Evolutionary conservation across 1,140 invertebrate genomes (phyloP).

Genomic region (Diorhabda sublineata): DNA sequence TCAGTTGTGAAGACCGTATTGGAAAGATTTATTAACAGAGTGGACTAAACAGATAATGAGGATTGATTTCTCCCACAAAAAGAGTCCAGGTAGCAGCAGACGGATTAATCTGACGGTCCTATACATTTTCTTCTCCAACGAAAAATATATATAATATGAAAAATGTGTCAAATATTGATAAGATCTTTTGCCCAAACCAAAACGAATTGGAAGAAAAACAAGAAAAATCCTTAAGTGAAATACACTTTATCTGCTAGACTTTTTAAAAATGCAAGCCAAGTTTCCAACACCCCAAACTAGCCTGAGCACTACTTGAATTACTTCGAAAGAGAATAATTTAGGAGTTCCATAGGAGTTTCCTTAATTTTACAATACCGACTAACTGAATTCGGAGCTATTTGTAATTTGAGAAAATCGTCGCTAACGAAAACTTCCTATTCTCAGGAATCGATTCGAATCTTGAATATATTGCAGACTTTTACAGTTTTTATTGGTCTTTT

Average conservation of each 20-base stretch:
- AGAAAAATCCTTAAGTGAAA: background rate
- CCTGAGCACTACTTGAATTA: background rate
- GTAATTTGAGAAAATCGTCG: background rate
- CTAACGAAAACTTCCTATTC: background rate
- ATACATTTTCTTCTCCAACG: too few relatives aligned
- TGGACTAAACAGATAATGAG: too few relatives aligned
- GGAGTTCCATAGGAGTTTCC: conserved; percentile 1
- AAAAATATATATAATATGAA: too few relatives aligned
- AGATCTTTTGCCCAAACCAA: too few relatives aligned
- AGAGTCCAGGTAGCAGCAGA: too few relatives aligned
- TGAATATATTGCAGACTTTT: conserved; percentile 1
- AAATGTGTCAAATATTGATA: too few relatives aligned
- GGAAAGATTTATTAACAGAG: too few relatives aligned
- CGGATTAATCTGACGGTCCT: too few relatives aligned
- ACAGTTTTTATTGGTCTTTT: background rate
- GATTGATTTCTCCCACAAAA: too few relatives aligned
- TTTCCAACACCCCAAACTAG: background rate
- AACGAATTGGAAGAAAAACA: background rate
- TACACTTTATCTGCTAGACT: background rate
- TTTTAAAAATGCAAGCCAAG: background rate
- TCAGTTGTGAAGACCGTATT: too few relatives aligned
- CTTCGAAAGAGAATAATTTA: conserved; percentile 3
- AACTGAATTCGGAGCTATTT: conserved; percentile 2
- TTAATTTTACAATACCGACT: conserved; percentile 2
- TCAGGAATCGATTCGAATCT: background rate